A percentile compares a stretch with the other conserved stretches of the same genome.
Conservation (phyloP, 2,113 vertebrate genomes). For the Ceuthmochares aereus region DNA sequence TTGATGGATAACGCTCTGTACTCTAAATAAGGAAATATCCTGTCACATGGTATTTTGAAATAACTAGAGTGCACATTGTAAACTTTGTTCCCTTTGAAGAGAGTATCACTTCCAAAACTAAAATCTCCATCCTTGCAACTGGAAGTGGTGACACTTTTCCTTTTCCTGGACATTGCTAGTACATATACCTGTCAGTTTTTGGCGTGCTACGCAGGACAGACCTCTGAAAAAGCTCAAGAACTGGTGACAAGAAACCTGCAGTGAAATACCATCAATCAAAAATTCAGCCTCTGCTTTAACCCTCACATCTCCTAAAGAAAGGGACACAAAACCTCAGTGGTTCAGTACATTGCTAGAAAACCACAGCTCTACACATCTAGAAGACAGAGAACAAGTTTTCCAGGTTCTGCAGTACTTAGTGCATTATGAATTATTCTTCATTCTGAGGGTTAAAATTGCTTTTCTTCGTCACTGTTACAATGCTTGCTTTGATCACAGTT, state of each 20-base stretch:
- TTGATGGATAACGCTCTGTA: not conserved
- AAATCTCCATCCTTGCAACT: not conserved
- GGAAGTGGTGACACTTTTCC: not conserved
- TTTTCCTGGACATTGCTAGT: not conserved
- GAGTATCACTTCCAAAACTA: not conserved
- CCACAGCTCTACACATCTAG: not conserved
- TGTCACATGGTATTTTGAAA: constrained; percentile 48
- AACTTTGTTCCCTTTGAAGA: not conserved
- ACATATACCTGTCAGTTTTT: not conserved
- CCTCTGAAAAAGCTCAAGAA: not conserved
- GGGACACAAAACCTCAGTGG: not conserved
- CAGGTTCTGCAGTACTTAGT: fast-evolving
- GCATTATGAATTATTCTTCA: not conserved
- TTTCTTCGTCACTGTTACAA: not conserved
- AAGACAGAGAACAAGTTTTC: not conserved
- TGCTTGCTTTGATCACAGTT: not conserved
- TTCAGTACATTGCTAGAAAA: not conserved
- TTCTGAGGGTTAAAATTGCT: not conserved
- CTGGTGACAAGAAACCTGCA: not conserved
- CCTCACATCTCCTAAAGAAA: not conserved
- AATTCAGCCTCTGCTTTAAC: not conserved
- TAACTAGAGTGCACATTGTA: not conserved
- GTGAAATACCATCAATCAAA: not conserved
- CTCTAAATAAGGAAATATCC: constrained; percentile 22
- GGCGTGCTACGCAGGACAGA: not conserved